Percentiles rank a stretch among this genome's conserved stretches.
These are phyloP conservation scores for Paragorgia papillata DNA, from an alignment of 92 coral and sea anemone species.

Conservation along the genomic window DNA sequence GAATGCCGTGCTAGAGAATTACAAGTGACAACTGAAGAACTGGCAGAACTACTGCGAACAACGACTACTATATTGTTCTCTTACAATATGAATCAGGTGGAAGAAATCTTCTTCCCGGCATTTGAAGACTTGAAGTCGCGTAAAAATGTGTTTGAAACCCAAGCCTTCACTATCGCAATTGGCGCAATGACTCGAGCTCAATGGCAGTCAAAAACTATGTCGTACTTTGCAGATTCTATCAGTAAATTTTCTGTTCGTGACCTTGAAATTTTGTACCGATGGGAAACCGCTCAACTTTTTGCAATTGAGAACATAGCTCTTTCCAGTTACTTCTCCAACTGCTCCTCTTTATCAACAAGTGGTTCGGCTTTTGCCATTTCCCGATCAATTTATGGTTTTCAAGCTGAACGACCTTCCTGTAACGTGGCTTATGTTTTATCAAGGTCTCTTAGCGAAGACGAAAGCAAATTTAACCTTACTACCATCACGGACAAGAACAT, in stretches of 20 bases:
- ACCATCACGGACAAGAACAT: conserved; percentile 3
- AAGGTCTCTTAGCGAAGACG: conserved; percentile 30
- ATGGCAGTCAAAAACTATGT: conserved; percentile 31
- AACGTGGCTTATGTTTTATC: conserved; percentile 24
- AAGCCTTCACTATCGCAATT: neutral
- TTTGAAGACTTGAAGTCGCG: conserved; percentile 25
- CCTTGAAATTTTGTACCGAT: conserved; percentile 26
- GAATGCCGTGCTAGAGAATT: conserved; percentile 9
- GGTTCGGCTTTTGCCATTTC: conserved; percentile 2
- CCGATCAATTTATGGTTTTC: neutral
- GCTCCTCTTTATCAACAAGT: neutral
- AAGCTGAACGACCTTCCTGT: conserved; percentile 2
- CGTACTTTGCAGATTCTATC: conserved; percentile 6
- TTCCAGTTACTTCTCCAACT: conserved; percentile 7
- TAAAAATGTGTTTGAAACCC: conserved; percentile 31
- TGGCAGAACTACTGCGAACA: conserved; percentile 28
- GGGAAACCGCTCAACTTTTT: conserved; percentile 23
- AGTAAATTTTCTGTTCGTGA: conserved; percentile 13
- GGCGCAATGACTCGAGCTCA: neutral
- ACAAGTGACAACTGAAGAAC: conserved; percentile 8
- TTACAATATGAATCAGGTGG: conserved; percentile 3
- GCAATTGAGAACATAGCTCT: conserved; percentile 17
- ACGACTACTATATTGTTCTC: neutral
- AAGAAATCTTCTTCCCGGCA: conserved; percentile 2
- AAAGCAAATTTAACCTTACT: neutral